These are phyloP conservation scores for Philopotamus ludificatus DNA, from an alignment of 1,140 invertebrate species.

Conservation along the genomic window DNA sequence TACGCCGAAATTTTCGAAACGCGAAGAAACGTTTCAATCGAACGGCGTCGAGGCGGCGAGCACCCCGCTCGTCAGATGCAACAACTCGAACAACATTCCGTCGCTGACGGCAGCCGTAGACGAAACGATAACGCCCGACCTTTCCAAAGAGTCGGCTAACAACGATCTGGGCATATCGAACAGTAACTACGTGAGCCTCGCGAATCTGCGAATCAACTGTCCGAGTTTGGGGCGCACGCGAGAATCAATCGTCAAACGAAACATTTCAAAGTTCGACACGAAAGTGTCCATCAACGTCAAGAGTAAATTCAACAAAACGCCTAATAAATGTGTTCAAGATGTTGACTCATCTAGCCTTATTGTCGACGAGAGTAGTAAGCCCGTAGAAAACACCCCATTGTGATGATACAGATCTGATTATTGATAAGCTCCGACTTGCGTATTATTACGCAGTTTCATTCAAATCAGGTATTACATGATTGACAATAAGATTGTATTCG, in stretches of 20 bases:
- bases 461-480: too few species aligned
- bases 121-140: background rate
- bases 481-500: too few species aligned
- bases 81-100: constrained; percentile 40
- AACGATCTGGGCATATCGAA: constrained; percentile 47
- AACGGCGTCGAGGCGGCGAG: constrained; percentile 1
- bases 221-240: constrained; percentile 34
- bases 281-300: constrained; percentile 28
- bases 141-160: constrained; percentile 34
- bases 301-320: constrained; percentile 33
- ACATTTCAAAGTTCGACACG: constrained; percentile 39
- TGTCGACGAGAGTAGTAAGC: constrained; percentile 22
- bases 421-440: too few species aligned
- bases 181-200: constrained; percentile 53
- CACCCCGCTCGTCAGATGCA: constrained; percentile 31
- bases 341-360: constrained; percentile 14
- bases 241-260: constrained; percentile 38
- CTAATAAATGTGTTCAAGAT: constrained; percentile 36
- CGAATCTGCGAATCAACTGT: constrained; percentile 51
- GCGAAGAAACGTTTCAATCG: constrained; percentile 8
- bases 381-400: constrained; percentile 35
- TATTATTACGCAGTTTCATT: too few species aligned
- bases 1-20: constrained; percentile 44
- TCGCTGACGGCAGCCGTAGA: constrained; percentile 20
- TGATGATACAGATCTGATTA: constrained; percentile 20